Evolutionary conservation across 2,113 vertebrate species (phyloP), one percentile per base, ranked within the genome.

Genomic region (Hyperoodon ampullatus): DNA sequence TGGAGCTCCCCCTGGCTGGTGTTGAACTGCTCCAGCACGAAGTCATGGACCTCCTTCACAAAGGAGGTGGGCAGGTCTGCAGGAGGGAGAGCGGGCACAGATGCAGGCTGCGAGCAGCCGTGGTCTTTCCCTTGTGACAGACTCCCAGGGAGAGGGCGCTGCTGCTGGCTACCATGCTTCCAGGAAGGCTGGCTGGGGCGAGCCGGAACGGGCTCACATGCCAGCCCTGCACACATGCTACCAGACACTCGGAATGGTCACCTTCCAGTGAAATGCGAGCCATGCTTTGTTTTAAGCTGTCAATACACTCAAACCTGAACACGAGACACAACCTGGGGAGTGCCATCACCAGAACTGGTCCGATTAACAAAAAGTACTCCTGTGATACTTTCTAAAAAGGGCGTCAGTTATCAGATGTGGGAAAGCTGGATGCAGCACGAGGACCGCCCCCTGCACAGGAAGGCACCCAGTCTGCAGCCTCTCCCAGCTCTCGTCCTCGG

Each of bases 11-110:
- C 99, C 23, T 99, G 99, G 97, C 99, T 99, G 94, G 98, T 99
- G 98, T 99, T 99, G 94, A 99, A 99, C 90, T 99, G 99, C 91
- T 99, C 99, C 95, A 99, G 98, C n/a, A 99, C 99, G 97, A 99
- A 99, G 98, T 99, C 99, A 3, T 99, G 99, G 16, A 99, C 99
- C 96, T 99, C 99, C 90, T 99, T 99, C 87, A 99, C 99, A 97
- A 99, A 99, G 0, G 98, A 96, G 1, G 98, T 98, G 39, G 99
- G 99, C 91, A 99, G 98, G 74, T 99, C 99, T 99, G 89, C 65
- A 58, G 96, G 55, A 80, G 44, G 53, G 71, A 90, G 14, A 81
- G n/a, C 2, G 4, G 61, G 19, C 3, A 39, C 42, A 24, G 1
- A 13, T 30, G n/a, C 19, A 15, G 77, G 50, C 21, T 21, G 28